A percentile compares a stretch with the other conserved stretches of the same genome.
phyloP scores from a whole-genome alignment of 2,888 invertebrate species.

The Phaonia tiefii region DNA sequence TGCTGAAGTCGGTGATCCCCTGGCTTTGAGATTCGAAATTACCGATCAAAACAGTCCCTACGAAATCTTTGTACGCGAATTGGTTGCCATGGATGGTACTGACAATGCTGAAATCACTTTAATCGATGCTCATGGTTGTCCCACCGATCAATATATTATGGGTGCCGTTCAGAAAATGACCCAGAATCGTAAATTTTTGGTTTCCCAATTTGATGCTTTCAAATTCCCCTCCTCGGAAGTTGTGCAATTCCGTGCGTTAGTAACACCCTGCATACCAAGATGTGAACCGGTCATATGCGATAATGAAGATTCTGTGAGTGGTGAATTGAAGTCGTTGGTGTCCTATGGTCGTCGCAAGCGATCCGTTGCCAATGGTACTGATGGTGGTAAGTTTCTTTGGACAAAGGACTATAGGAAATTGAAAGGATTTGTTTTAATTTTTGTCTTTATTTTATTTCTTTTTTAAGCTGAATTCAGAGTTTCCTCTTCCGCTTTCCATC shows the following conservation, averaged over 20 bases:
- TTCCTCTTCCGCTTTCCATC: slow-evolving; percentile 68
- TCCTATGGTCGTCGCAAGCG: slow-evolving; percentile 92
- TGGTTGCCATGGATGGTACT: slow-evolving; percentile 96
- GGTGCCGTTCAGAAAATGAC: slow-evolving; percentile 94
- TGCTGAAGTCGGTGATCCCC: slow-evolving; percentile 95
- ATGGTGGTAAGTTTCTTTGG: slow-evolving; percentile 75
- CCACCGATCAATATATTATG: slow-evolving; percentile 96
- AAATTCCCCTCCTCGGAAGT: slow-evolving; percentile 97
- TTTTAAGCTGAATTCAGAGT: slow-evolving; percentile 74
- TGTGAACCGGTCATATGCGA: slow-evolving; percentile 96
- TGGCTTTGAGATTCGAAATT: slow-evolving; percentile 95
- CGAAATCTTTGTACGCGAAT: slow-evolving; percentile 96
- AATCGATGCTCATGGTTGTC: slow-evolving; percentile 95
- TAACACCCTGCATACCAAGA: slow-evolving; percentile 95
- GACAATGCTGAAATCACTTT: slow-evolving; percentile 95
- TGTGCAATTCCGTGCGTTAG: slow-evolving; percentile 95
- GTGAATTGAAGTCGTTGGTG: slow-evolving; percentile 89
- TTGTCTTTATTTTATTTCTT: slow-evolving; percentile 41
- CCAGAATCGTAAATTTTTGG: slow-evolving; percentile 89
- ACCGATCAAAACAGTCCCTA: slow-evolving; percentile 95
- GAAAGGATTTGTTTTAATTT: slow-evolving; percentile 33
- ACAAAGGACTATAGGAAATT: not conserved
- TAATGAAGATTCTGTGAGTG: slow-evolving; percentile 82
- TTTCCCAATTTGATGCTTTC: slow-evolving; percentile 97
- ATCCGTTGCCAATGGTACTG: slow-evolving; percentile 82